Evolutionary conservation across 2,888 invertebrate species (phyloP), one percentile per base, ranked within the genome.

Genomic region (Oscheius sp.): DNA sequence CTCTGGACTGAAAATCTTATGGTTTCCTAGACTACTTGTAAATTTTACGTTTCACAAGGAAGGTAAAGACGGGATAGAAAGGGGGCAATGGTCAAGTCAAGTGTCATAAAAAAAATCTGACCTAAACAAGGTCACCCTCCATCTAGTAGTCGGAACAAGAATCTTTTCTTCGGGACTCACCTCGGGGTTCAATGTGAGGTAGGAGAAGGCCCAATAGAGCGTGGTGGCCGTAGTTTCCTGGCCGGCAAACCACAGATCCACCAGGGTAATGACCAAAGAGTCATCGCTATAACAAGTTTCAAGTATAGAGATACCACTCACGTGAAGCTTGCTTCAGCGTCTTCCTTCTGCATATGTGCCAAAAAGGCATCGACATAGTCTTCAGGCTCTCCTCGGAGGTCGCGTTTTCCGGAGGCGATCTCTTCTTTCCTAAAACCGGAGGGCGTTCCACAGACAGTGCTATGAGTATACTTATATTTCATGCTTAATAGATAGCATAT

Each of bases 241-340:
- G n/a, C 68, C 68, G 9, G 68, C 68, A 21, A 55, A 53, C 68
- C 68, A 68, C 42, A 68, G 35, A 37, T 68, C 68, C 35, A 68
- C 35, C 7, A 53, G 29, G 35, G 55, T 55, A 7, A 68, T 68
- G 13, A 68, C 33, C 35, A 68, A 37, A 33, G 68, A 35, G 5
- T 55, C 68, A 1, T 55, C 68, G 35, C 68, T 68, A 33, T 4
- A 68, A 37, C 53, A 7, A 21, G 0, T 42, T 42, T 3, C 42
- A 42, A 3, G 21, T 42, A 5, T 42, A 7, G 3, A 3, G 42
- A 5, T 42, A 5, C 42, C 42, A 53, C 55, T 32, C 32, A 70
- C 70, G 57, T 57, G 70, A 70, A 70, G 21, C 21, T 59, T 21
- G 58, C 48, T n/a, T 37, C 32, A 5, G n/a, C 48, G 4, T 59